Percentiles rank a stretch among this genome's conserved stretches.
phyloP scores from a whole-genome alignment of 1,140 invertebrate genomes.

The Lepidurus packardi region DNA sequence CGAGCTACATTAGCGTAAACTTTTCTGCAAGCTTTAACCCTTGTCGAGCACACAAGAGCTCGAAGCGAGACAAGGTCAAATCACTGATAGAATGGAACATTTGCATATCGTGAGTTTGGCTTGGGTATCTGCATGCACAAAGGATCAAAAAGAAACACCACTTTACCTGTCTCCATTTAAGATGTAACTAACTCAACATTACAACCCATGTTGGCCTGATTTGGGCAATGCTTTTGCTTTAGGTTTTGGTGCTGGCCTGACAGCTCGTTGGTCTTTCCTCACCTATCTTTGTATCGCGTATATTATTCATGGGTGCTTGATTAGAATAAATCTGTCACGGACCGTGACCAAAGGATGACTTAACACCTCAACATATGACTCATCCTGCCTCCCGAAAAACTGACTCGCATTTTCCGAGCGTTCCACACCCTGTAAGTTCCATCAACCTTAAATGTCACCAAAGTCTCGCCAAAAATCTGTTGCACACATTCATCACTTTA shows the following conservation, averaged over 20 bases:
- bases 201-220: constrained; percentile 4
- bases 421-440: too few species aligned
- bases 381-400: neutral
- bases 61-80: constrained; percentile 14
- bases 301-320: neutral
- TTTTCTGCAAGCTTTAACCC: neutral
- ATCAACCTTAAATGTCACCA: too few species aligned
- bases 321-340: constrained; percentile 14
- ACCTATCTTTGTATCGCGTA: neutral
- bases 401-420: too few species aligned
- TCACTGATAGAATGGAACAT: neutral
- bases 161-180: constrained; percentile 13
- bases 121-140: neutral
- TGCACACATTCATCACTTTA: too few species aligned
- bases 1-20: neutral
- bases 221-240: constrained; percentile 16
- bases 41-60: neutral
- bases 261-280: neutral
- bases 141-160: neutral
- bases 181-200: neutral
- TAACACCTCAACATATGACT: neutral
- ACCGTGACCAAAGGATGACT: neutral
- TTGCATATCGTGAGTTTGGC: neutral
- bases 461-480: too few species aligned
- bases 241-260: neutral